Percentiles rank a stretch among this genome's conserved stretches.
Conservation (phyloP, 2,888 invertebrate species). For the Aphodius granarius region DNA sequence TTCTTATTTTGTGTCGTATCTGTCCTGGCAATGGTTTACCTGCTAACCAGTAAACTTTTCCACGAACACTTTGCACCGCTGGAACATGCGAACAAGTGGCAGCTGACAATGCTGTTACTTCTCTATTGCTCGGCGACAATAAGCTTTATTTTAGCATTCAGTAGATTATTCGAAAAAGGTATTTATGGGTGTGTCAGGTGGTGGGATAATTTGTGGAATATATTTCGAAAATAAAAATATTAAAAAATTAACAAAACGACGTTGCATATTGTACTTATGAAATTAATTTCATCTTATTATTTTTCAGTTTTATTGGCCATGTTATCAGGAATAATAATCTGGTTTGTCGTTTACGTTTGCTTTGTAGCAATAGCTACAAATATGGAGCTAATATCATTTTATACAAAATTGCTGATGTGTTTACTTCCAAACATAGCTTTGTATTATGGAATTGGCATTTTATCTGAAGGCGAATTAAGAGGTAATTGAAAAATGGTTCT, state of each 20-base stretch:
- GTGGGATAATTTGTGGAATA: background rate
- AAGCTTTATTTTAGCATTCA: slow-evolving; percentile 76
- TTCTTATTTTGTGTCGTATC: slow-evolving; percentile 68
- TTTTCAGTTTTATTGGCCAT: slow-evolving; percentile 47
- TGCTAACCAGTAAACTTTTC: slow-evolving; percentile 60
- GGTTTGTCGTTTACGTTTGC: slow-evolving; percentile 47
- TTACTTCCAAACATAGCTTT: slow-evolving; percentile 50
- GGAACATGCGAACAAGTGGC: slow-evolving; percentile 64
- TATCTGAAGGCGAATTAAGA: slow-evolving; percentile 47
- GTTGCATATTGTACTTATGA: background rate
- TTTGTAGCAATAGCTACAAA: slow-evolving; percentile 31
- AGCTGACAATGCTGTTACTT: slow-evolving; percentile 70
- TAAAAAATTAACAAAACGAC: background rate
- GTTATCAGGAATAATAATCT: slow-evolving; percentile 45
- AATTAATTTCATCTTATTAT: background rate
- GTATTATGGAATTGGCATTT: slow-evolving; percentile 45
- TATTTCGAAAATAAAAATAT: too few relatives aligned
- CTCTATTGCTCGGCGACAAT: slow-evolving; percentile 72
- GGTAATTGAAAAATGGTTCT: slow-evolving; percentile 35
- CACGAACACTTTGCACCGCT: slow-evolving; percentile 62
- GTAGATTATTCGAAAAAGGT: slow-evolving; percentile 78
- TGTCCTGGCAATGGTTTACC: slow-evolving; percentile 58
- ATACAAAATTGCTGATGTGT: slow-evolving; percentile 36
- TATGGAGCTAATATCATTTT: slow-evolving; percentile 22
- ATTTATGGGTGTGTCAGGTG: slow-evolving; percentile 40